Base-by-base conservation (phyloP, 1,140 invertebrate genomes). In the Drosophila ambigua region DNA sequence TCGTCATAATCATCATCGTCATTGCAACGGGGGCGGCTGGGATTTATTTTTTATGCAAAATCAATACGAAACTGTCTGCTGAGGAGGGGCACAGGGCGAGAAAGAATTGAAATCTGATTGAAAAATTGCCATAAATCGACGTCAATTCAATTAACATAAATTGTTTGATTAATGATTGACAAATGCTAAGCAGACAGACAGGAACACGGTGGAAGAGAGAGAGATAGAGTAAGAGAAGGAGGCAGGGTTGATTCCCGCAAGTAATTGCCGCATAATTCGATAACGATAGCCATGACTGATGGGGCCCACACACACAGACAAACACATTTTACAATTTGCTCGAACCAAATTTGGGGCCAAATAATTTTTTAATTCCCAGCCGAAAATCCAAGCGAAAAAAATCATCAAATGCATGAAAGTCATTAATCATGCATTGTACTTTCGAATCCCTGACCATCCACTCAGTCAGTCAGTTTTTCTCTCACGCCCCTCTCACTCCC, bases 111-210 rank as follows among this genome's bases (percentile, higher is more conserved):
- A 77, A 63, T 76, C 72, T 77, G 59, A 79, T 78, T 72, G 76
- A 88, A 88, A 88, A 85, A 81, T 67, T 65, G 58, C 64, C 79
- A 83, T 87, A 87, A 87, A 88, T 83, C 79, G 83, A 53, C 72
- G 83, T 83, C 83, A 73, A 88, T 76, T 88, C 79, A 87, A 88
- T 87, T 88, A 87, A 83, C 72, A 87, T 87, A 83, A 88, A 87
- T 88, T 77, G 72, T 65, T 75, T 87, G 83, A 87, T 87, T 83
- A 82, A 87, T 87, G 83, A 64, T 57, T 67, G 71, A 79, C 83
- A 77, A 87, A 88, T 88, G 83, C 66, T 66, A 79, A 76, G 69
- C 73, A 77, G 73, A 77, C 81, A 71, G 65, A 41, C 31, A 49
- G 62, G 20, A 20, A 39, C 23, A 23, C 20, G 41, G 60, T 6